These are phyloP conservation scores for Drosophila rubida DNA, from an alignment of 2,888 invertebrate genomes.

Conservation along the genomic window DNA sequence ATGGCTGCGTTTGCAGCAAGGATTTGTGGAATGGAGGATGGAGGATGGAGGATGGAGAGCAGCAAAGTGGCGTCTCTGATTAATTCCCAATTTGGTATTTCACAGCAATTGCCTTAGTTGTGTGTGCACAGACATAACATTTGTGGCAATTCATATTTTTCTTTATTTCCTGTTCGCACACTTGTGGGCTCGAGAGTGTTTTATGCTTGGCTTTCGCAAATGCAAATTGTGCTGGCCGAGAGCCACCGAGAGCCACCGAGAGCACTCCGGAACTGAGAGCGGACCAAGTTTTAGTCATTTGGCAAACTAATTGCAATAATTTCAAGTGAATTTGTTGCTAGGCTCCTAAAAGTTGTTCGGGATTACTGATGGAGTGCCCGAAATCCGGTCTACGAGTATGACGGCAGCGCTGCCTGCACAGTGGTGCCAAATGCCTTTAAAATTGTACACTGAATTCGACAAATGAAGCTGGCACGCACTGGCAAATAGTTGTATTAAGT, in stretches of 20 bases:
- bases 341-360: slow-evolving; percentile 29
- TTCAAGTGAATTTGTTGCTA: slow-evolving; percentile 43
- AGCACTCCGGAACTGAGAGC: not conserved
- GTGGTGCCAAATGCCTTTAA: not conserved
- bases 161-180: slow-evolving; percentile 8
- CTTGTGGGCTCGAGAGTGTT: slow-evolving; percentile 5
- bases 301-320: slow-evolving; percentile 65
- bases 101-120: not conserved
- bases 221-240: slow-evolving; percentile 7
- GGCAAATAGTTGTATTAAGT: no score
- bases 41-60: no score
- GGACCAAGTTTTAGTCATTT: slow-evolving; percentile 17
- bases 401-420: slow-evolving; percentile 9
- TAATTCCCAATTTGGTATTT: not conserved
- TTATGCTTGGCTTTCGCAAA: slow-evolving; percentile 15
- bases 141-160: not conserved
- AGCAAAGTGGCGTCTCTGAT: no score
- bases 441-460: not conserved
- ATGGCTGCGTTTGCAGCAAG: no score
- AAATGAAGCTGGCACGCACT: no score
- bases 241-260: no score
- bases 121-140: not conserved
- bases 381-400: slow-evolving; percentile 25
- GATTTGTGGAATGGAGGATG: no score
- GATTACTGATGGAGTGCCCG: slow-evolving; percentile 31